Conservation (phyloP, 2,888 invertebrate genomes). For the Pseudoips prasinana region DNA sequence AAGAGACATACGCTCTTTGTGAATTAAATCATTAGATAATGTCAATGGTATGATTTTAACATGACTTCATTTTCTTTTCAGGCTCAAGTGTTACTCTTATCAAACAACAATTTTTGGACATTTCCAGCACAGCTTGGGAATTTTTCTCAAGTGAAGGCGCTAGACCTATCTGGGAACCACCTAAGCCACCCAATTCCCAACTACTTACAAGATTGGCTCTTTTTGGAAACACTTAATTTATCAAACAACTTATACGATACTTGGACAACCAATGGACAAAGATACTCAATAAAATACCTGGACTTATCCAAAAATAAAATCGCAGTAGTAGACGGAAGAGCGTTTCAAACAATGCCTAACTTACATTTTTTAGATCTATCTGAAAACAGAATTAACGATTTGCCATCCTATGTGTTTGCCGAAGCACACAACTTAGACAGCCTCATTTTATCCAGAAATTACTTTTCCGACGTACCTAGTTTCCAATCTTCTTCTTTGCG, state of each 20-base stretch:
- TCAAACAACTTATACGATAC: slow-evolving; percentile 77
- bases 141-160: slow-evolving; percentile 73
- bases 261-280: slow-evolving; percentile 52
- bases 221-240: slow-evolving; percentile 81
- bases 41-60: too few relatives aligned
- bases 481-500: slow-evolving; percentile 82
- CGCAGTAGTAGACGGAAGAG: slow-evolving; percentile 77
- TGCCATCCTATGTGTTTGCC: slow-evolving; percentile 81
- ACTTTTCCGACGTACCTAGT: slow-evolving; percentile 80
- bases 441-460: slow-evolving; percentile 85
- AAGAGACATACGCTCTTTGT: too few relatives aligned
- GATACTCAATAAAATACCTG: slow-evolving; percentile 72
- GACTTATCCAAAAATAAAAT: slow-evolving; percentile 86
- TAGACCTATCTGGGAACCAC: slow-evolving; percentile 75
- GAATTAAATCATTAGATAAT: too few relatives aligned
- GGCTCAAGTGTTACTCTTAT: slow-evolving; percentile 84
- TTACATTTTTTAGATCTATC: slow-evolving; percentile 85
- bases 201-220: slow-evolving; percentile 69
- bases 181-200: slow-evolving; percentile 67
- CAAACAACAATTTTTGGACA: slow-evolving; percentile 81
- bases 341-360: slow-evolving; percentile 80
- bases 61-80: too few relatives aligned
- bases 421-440: slow-evolving; percentile 79
- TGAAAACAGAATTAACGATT: slow-evolving; percentile 83
- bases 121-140: slow-evolving; percentile 78